Base-by-base conservation (phyloP, 2,797 vertebrate species). In the Syngnathus rostellatus region DNA sequence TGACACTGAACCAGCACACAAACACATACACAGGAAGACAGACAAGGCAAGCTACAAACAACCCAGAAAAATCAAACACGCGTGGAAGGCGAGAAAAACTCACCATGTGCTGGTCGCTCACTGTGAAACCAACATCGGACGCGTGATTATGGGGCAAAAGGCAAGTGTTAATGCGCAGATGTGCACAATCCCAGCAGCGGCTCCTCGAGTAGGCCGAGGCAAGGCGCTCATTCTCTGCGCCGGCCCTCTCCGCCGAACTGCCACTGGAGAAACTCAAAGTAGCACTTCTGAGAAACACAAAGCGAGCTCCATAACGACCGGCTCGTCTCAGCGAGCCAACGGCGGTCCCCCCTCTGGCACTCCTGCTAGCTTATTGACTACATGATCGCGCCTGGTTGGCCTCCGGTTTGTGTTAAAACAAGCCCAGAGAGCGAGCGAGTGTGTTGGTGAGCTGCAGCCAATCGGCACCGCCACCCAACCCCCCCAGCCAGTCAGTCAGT, bases 381-480 rank as follows among this genome's bases (percentile, higher is more conserved):
- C 85, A 91, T 91, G 84, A 64, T 85, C 82, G 46, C 61, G 46
- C 46, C 74, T 84, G 83, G 89, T 88, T 90, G 60, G 60, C 91
- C 87, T 77, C 90, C 87, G 76, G 89, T 87, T 89, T 90, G 83
- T 87, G 87, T 90, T 92, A 89, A 91, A 90, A 90, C 89, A 88
- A 91, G 87, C 90, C 87, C 82, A 83, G 88, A 25, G 60, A 45
- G 40, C 40, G 88, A 80, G 90, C 78, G 88, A 79, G 81, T 86
- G 82, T 87, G 86, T 83, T 88, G 86, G 87, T 85, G 85, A 86
- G 87, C 83, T 86, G 85, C 88, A 85, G 87, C 88, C 90, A 91
- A 92, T 91, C 88, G 79, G 87, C 87, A 86, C 78, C 51, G 89
- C 86, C 83, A 85, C 90, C 90, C 90, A 90, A 88, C 90, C 90